Percentiles rank a stretch among this genome's conserved stretches.
Evolutionary conservation across 2,888 invertebrate genomes (phyloP).

Genomic region (Coleophora flavipennella): DNA sequence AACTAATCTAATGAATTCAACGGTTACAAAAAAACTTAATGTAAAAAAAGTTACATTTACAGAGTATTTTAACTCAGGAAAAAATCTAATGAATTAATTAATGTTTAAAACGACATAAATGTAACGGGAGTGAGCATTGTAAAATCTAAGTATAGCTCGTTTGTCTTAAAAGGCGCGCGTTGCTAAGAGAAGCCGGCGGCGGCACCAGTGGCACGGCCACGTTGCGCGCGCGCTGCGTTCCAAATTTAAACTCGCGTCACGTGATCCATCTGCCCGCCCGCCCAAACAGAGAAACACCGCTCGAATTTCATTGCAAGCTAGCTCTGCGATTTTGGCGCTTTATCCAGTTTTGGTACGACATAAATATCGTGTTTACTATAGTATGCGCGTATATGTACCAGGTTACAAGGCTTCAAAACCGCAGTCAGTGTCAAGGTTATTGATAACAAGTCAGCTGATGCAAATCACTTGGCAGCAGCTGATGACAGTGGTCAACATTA

Average conservation of each 20-base stretch:
- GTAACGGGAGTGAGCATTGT: conserved; percentile 29
- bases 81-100: background rate
- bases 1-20: too few relatives aligned
- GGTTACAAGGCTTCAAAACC: conserved; percentile 1
- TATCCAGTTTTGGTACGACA: background rate
- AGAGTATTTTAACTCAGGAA: too few relatives aligned
- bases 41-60: too few relatives aligned
- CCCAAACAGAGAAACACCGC: conserved; percentile 70
- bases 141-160: conserved; percentile 58
- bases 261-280: conserved; percentile 57
- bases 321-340: conserved; percentile 32
- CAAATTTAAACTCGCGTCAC: conserved; percentile 63
- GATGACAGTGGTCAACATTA: too few relatives aligned
- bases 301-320: conserved; percentile 59
- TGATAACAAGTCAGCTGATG: conserved; percentile 36
- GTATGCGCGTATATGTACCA: too few relatives aligned
- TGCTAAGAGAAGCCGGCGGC: conserved; percentile 45
- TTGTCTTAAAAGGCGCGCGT: conserved; percentile 65
- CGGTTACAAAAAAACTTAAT: too few relatives aligned
- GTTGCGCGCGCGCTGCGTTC: conserved; percentile 59
- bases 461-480: too few relatives aligned
- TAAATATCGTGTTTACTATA: too few relatives aligned
- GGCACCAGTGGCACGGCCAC: conserved; percentile 44
- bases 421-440: conserved; percentile 53
- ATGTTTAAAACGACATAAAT: conserved; percentile 24